Base-by-base conservation (phyloP, 64 coral and sea anemone genomes). In the Dendronephthya gigantea region DNA sequence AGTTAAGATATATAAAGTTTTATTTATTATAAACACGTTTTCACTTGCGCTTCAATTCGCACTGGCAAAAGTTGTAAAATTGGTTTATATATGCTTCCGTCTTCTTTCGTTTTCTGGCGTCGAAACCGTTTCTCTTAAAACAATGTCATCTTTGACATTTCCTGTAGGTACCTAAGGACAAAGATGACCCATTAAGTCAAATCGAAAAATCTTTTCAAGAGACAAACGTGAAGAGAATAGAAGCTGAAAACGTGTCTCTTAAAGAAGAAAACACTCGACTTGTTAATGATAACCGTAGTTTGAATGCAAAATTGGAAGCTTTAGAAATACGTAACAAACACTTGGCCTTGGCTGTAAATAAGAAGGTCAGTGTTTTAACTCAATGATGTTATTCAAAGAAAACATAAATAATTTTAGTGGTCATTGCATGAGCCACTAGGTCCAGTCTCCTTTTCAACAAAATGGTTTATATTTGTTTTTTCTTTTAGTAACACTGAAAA, bases 261-360 rank as follows among this genome's bases (percentile, higher is more conserved):
- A 66, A 66, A 15, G 58, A n/a, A 17, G 58, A 66, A 66, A 66
- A 66, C 58, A 66, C 58, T 66, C 58, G 58, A 22, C 19, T n/a
- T n/a, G 58, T n/a, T 30, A 30, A 3, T 22, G 19, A 66, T n/a
- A 66, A n/a, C 14, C 58, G 58, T 66, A 66, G 19, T 30, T 66
- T 66, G 58, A 66, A 5, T n/a, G 58, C 58, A 22, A 66, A 66
- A 66, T 30, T 66, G 58, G 58, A 66, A 66, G 29, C 19, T 66
- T n/a, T 66, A 66, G 58, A 66, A 66, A 66, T 66, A 66, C 58
- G 58, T 66, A 66, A 66, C 58, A 66, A 66, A 30, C 58, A 66
- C 14, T 17, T 66, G 58, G 14, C 19, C 58, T n/a, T 66, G 19
- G 29, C 19, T 66, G 29, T 22, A 66, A 66, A 22, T 66, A 66